phyloP scores from a whole-genome alignment of 2,113 vertebrate genomes.

The Prolemur simus region DNA sequence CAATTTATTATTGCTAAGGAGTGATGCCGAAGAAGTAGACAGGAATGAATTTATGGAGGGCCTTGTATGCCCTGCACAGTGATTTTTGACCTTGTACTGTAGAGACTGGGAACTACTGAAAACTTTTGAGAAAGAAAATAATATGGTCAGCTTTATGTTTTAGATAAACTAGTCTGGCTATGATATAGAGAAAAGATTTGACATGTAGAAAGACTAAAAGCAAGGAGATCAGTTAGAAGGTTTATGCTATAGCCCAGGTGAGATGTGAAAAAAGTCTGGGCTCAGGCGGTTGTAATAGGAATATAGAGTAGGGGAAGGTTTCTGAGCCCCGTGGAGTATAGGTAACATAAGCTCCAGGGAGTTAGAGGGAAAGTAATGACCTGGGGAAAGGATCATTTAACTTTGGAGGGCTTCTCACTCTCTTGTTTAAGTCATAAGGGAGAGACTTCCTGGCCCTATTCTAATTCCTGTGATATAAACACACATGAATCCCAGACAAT shows the following conservation, averaged over 20 bases:
- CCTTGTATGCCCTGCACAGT: neutral
- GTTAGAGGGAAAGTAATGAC: conserved; percentile 36
- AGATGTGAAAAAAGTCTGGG: conserved; percentile 21
- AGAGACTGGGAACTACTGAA: neutral
- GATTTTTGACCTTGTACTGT: neutral
- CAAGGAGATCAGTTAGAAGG: conserved; percentile 3
- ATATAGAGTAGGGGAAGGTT: neutral
- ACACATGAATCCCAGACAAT: conserved; percentile 10
- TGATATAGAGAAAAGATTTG: conserved; percentile 20
- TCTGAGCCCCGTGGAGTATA: neutral
- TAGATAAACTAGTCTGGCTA: conserved; percentile 34
- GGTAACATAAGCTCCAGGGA: conserved; percentile 27
- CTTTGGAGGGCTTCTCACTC: conserved; percentile 32
- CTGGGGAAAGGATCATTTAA: conserved; percentile 17
- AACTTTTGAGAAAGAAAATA: neutral
- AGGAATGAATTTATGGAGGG: neutral
- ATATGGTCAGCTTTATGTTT: neutral
- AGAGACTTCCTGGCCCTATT: neutral
- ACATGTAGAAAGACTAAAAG: neutral
- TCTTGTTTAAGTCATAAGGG: conserved; percentile 25
- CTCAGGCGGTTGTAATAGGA: neutral
- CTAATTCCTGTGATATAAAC: conserved; percentile 1
- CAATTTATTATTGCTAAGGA: neutral
- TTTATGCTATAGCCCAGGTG: neutral
- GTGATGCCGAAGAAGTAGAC: neutral